Evolutionary conservation across 2,113 vertebrate species (phyloP).

Genomic region (Aldabrachelys gigantea): DNA sequence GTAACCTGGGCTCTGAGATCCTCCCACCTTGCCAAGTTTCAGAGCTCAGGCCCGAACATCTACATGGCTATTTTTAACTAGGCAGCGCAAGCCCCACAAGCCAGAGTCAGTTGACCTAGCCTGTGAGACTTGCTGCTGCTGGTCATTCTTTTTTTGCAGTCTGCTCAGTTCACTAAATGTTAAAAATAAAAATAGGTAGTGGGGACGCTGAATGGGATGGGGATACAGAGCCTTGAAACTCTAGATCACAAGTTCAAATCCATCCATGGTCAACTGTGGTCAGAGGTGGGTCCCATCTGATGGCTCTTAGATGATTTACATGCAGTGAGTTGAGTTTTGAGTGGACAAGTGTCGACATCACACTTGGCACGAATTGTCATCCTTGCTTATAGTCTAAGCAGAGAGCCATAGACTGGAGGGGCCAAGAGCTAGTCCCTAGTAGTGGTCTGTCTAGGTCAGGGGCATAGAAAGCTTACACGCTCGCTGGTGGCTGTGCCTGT

Average conservation of each 20-base stretch:
- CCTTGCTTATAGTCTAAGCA: not conserved
- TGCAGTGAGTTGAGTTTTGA: not conserved
- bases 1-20: not conserved
- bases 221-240: not conserved
- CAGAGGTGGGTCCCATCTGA: conserved; percentile 7
- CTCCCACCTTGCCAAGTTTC: not conserved
- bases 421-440: not conserved
- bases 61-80: not conserved
- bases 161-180: not conserved
- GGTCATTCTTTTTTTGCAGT: not conserved
- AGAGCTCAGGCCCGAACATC: not conserved
- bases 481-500: not conserved
- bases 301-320: not conserved
- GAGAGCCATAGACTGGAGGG: not conserved
- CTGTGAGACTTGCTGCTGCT: not conserved
- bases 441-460: rapidly evolving
- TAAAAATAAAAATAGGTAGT: not conserved
- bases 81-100: not conserved
- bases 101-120: not conserved
- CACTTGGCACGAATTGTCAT: not conserved
- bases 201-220: not conserved
- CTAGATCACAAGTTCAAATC: not conserved
- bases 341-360: not conserved
- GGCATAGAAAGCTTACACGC: not conserved
- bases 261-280: not conserved